These are phyloP conservation scores for Coccyzus lansbergi DNA, from an alignment of 2,797 vertebrate genomes.

Conservation along the genomic window DNA sequence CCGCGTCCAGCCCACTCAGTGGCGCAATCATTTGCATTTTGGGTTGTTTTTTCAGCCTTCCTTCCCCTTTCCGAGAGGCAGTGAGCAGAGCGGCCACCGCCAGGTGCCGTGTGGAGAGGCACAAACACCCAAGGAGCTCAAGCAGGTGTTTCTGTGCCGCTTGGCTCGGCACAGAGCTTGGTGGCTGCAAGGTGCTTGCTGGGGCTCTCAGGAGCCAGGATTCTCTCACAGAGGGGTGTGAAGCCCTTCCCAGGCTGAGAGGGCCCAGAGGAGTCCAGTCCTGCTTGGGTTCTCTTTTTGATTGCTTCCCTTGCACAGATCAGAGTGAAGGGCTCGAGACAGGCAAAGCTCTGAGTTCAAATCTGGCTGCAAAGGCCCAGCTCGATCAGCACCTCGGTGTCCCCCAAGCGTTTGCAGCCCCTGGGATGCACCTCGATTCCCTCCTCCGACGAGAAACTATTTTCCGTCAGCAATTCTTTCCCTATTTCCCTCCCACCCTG, in stretches of 20 bases:
- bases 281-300: neutral
- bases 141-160: fast-evolving
- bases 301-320: neutral
- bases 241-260: neutral
- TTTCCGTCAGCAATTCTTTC: neutral
- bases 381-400: neutral
- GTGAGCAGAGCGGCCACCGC: neutral
- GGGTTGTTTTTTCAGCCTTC: neutral
- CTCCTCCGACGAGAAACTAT: neutral
- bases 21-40: neutral
- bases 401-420: neutral
- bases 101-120: neutral
- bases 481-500: fast-evolving
- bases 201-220: neutral
- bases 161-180: fast-evolving
- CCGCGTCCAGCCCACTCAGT: neutral
- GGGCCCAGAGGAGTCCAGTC: neutral
- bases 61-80: neutral
- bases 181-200: neutral
- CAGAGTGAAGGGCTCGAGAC: neutral
- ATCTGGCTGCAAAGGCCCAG: fast-evolving
- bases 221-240: neutral
- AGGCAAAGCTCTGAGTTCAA: neutral
- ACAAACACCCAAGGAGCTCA: neutral
- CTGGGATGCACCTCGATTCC: fast-evolving